These are phyloP conservation scores for Drosophila truncata DNA, from an alignment of 1,140 invertebrate genomes.

Conservation along the genomic window DNA sequence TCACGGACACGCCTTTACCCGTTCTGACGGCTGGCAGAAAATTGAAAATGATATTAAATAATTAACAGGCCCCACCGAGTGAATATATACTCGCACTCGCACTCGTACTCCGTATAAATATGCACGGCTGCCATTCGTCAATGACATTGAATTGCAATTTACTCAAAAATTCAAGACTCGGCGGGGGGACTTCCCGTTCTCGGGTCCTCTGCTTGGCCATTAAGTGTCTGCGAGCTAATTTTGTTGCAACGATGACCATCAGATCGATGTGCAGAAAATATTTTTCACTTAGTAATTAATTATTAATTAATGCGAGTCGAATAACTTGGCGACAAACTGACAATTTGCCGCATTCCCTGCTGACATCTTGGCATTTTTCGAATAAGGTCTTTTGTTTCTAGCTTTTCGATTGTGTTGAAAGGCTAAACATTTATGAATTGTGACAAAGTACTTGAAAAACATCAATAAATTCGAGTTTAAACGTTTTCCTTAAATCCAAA, in stretches of 20 bases:
- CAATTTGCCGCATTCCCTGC: constrained; percentile 57
- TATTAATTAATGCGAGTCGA: constrained; percentile 69
- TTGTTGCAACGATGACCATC: constrained; percentile 49
- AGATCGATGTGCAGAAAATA: constrained; percentile 27
- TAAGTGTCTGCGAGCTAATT: constrained; percentile 31
- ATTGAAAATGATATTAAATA: constrained; percentile 84
- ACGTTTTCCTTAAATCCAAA: background rate
- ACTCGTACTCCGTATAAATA: constrained; percentile 16
- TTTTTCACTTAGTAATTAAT: constrained; percentile 68
- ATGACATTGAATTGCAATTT: constrained; percentile 82
- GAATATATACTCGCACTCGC: constrained; percentile 13
- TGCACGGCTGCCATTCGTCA: constrained; percentile 57
- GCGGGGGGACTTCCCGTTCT: background rate
- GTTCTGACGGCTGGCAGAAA: constrained; percentile 49
- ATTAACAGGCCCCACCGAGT: constrained; percentile 67
- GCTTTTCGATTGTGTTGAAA: background rate
- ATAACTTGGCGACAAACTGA: constrained; percentile 52
- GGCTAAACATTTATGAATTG: background rate
- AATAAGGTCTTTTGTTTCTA: constrained; percentile 11
- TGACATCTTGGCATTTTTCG: constrained; percentile 12
- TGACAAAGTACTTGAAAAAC: constrained; percentile 1
- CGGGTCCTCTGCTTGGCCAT: background rate
- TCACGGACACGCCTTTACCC: constrained; percentile 73
- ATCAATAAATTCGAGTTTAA: background rate
- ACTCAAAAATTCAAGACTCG: constrained; percentile 25